These are phyloP conservation scores for Etia nguti DNA, from an alignment of 2,113 vertebrate genomes.

Conservation along the genomic window DNA sequence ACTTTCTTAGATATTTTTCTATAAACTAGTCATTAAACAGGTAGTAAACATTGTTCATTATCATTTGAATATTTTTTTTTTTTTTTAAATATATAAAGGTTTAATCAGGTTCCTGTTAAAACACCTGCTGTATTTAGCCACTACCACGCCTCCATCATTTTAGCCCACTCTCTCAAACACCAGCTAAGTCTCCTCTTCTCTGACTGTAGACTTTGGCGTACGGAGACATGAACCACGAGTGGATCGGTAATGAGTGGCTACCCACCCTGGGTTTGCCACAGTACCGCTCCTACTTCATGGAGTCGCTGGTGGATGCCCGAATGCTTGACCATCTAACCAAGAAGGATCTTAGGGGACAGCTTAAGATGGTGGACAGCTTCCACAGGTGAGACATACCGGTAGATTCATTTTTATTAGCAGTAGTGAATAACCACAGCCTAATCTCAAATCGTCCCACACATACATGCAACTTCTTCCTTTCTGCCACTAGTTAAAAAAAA, in stretches of 20 bases:
- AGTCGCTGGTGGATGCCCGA: conserved; percentile 96
- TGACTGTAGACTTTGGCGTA: conserved; percentile 85
- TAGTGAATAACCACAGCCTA: not conserved
- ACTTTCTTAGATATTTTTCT: not conserved
- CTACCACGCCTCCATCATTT: not conserved
- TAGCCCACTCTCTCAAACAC: not conserved
- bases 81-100: accelerated
- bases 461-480: not conserved
- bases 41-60: not conserved
- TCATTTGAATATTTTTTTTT: not conserved
- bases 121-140: not conserved
- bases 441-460: not conserved
- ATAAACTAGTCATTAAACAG: not conserved
- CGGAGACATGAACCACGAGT: conserved; percentile 98
- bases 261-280: conserved; percentile 92
- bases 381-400: conserved; percentile 83
- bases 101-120: not conserved
- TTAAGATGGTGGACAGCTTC: conserved; percentile 99
- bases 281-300: conserved; percentile 99
- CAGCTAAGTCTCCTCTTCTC: not conserved
- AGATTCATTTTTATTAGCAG: not conserved
- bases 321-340: conserved; percentile 99
- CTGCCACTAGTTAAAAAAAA: not conserved
- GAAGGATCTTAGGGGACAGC: conserved; percentile 93
- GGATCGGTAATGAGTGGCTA: conserved; percentile 98